phyloP scores from a whole-genome alignment of 2,888 invertebrate species.

The Sipunculus nudus region DNA sequence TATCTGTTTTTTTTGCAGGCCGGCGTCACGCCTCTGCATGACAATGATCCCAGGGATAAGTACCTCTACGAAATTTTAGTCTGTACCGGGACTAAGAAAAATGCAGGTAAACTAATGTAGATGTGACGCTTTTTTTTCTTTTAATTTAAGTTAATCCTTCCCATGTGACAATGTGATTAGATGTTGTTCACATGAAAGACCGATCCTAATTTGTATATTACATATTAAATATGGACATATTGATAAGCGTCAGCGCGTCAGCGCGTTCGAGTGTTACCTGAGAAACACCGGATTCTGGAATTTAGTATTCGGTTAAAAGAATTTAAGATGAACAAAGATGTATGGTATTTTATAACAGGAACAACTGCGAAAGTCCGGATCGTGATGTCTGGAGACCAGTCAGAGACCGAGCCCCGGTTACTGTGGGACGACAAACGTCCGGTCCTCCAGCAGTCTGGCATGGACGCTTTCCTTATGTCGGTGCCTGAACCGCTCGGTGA shows the following conservation, averaged over 20 bases:
- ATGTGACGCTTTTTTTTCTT: too few relatives aligned
- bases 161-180: too few relatives aligned
- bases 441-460: conserved; percentile 52
- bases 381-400: conserved; percentile 55
- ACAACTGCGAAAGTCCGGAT: conserved; percentile 42
- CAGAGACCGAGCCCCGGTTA: conserved; percentile 53
- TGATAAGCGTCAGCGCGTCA: too few relatives aligned
- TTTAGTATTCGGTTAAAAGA: too few relatives aligned
- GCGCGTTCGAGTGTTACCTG: too few relatives aligned
- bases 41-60: conserved; percentile 58
- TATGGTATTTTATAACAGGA: conserved; percentile 27
- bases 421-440: conserved; percentile 49
- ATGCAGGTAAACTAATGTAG: conserved; percentile 38
- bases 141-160: too few relatives aligned
- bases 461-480: conserved; percentile 62
- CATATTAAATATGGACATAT: too few relatives aligned
- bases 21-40: conserved; percentile 57
- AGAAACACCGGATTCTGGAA: too few relatives aligned
- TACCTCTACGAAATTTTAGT: conserved; percentile 64
- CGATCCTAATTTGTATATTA: too few relatives aligned
- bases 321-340: too few relatives aligned
- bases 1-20: conserved; percentile 42
- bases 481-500: conserved; percentile 37
- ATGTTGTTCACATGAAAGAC: too few relatives aligned
- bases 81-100: conserved; percentile 51